A percentile compares a stretch with the other conserved stretches of the same genome.
Conservation (phyloP, 1,140 invertebrate genomes). For the Campoletis sonorensis region DNA sequence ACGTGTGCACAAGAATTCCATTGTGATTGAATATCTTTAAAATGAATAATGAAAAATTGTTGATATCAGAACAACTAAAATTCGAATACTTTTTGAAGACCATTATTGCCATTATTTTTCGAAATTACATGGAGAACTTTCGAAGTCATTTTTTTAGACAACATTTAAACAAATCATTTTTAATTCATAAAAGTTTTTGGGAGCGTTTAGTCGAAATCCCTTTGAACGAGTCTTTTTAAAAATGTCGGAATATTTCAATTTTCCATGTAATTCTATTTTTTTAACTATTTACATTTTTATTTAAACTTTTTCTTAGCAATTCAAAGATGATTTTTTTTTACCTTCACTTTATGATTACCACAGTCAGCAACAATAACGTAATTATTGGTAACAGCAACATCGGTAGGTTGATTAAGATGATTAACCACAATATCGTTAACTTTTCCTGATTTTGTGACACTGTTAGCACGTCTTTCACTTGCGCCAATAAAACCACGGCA, state of each 20-base stretch:
- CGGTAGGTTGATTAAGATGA: slow-evolving; percentile 83
- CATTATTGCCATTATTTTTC: too few relatives aligned
- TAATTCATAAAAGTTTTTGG: neutral
- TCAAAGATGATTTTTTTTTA: slow-evolving; percentile 48
- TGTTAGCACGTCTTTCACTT: slow-evolving; percentile 24
- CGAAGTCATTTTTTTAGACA: too few relatives aligned
- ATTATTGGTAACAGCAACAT: slow-evolving; percentile 79
- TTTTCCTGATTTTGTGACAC: slow-evolving; percentile 40
- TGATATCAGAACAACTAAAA: neutral
- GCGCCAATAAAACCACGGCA: slow-evolving; percentile 54
- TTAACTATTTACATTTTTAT: too few relatives aligned
- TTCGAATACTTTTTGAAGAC: neutral
- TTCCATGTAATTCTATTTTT: too few relatives aligned
- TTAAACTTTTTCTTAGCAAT: neutral
- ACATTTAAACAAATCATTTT: neutral
- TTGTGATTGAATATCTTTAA: slow-evolving; percentile 75
- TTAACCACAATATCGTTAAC: slow-evolving; percentile 57
- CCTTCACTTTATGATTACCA: slow-evolving; percentile 82
- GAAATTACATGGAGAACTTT: too few relatives aligned
- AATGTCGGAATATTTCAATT: neutral
- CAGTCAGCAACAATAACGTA: slow-evolving; percentile 80
- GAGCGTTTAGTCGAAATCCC: too few relatives aligned
- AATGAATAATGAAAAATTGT: neutral
- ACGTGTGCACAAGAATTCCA: slow-evolving; percentile 76
- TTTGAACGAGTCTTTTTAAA: neutral